Evolutionary conservation across 2,888 invertebrate species (phyloP).

Genomic region (Caenorhabditis sp.): DNA sequence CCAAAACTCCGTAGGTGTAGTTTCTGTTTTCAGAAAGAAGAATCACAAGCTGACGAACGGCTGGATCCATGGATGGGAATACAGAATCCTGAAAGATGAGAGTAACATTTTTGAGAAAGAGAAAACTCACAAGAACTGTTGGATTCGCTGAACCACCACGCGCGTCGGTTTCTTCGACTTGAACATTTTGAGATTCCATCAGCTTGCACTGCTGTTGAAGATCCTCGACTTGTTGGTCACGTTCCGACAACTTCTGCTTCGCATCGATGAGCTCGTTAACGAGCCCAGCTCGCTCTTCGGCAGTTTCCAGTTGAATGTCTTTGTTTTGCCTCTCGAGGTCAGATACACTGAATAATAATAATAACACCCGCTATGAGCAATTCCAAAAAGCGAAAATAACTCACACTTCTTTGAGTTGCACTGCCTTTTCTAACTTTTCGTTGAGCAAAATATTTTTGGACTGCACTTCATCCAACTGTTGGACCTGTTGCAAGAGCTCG

Average conservation of each 20-base stretch:
- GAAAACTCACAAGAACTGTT: neutral
- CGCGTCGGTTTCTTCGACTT: neutral
- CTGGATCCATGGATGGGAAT: slow-evolving; percentile 31
- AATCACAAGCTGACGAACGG: slow-evolving; percentile 28
- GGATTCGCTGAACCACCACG: neutral
- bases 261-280: slow-evolving; percentile 26
- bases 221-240: neutral
- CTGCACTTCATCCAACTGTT: neutral
- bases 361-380: neutral
- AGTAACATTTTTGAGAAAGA: neutral
- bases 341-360: neutral
- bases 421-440: neutral
- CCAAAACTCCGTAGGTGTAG: slow-evolving; percentile 20
- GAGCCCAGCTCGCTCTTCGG: slow-evolving; percentile 18
- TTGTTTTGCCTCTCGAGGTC: neutral
- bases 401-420: neutral
- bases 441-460: neutral
- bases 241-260: slow-evolving; percentile 16
- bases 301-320: slow-evolving; percentile 3
- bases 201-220: neutral
- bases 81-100: slow-evolving; percentile 2
- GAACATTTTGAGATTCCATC: neutral
- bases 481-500: neutral
- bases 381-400: too few species aligned
- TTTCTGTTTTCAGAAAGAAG: slow-evolving; percentile 13